phyloP scores from a whole-genome alignment of 2,113 vertebrate species.

The Equus przewalskii region DNA sequence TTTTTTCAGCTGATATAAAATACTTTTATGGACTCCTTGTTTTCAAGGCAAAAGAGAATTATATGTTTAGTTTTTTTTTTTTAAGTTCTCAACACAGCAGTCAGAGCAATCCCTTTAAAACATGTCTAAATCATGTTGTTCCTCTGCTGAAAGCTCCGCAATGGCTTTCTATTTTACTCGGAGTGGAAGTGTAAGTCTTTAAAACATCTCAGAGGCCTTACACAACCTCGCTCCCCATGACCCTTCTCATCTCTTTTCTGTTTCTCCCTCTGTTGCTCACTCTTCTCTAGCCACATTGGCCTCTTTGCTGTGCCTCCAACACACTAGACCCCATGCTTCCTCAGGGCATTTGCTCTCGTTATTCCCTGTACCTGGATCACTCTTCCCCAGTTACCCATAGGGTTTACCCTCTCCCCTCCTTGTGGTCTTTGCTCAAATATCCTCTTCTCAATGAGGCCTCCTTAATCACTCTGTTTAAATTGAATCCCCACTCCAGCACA shows the following conservation, averaged over 20 bases:
- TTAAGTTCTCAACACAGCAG: not conserved
- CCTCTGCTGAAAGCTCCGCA: not conserved
- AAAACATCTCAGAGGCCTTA: not conserved
- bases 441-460: not conserved
- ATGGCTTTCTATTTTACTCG: not conserved
- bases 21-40: not conserved
- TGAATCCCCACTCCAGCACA: not conserved
- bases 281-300: not conserved
- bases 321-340: not conserved
- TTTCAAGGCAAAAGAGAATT: not conserved
- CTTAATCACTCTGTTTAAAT: not conserved
- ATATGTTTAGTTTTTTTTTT: not conserved
- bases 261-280: not conserved
- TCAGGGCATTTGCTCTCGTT: not conserved
- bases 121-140: not conserved
- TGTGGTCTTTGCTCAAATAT: not conserved
- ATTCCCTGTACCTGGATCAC: not conserved
- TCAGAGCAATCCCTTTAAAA: not conserved
- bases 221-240: not conserved
- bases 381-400: not conserved
- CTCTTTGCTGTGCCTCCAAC: not conserved
- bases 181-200: not conserved
- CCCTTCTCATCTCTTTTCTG: not conserved
- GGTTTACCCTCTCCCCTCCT: not conserved
- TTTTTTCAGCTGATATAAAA: not conserved